Evolutionary conservation across 2,888 invertebrate species (phyloP).

Genomic region (Neria commutata): DNA sequence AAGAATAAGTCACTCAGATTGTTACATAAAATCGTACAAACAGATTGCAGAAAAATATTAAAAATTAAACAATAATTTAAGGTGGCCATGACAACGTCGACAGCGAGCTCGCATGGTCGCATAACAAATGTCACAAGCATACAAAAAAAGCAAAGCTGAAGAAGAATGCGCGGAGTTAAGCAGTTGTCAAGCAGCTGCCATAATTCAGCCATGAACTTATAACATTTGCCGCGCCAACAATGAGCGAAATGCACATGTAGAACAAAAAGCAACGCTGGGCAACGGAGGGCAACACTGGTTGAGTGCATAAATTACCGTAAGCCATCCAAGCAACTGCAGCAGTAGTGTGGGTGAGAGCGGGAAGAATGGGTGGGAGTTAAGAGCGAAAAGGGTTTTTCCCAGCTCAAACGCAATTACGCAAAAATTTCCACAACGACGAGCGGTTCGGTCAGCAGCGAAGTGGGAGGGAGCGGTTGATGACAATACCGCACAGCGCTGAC

Average conservation of each 20-base stretch:
- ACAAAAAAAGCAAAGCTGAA: slow-evolving; percentile 3
- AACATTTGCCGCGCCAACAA: slow-evolving; percentile 37
- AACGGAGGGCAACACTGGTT: neutral
- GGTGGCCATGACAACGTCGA: too few species aligned
- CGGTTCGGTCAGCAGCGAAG: neutral
- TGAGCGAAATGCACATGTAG: slow-evolving; percentile 17
- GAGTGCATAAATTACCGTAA: neutral
- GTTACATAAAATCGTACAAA: too few species aligned
- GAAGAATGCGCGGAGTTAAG: slow-evolving; percentile 34
- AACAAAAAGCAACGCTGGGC: neutral
- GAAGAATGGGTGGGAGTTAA: too few species aligned
- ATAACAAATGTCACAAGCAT: neutral
- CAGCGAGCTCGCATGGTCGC: neutral
- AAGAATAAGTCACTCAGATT: too few species aligned
- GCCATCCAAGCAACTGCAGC: too few species aligned
- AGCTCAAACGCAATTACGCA: neutral
- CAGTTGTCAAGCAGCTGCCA: slow-evolving; percentile 49
- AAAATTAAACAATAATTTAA: too few species aligned
- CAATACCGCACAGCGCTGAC: too few species aligned
- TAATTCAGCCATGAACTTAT: slow-evolving; percentile 14
- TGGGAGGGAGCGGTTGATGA: too few species aligned
- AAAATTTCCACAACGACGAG: neutral
- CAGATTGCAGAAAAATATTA: too few species aligned
- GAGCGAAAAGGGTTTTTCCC: neutral
- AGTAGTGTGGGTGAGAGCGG: too few species aligned